These are phyloP conservation scores for Tetramorium alpestre DNA, from an alignment of 1,140 invertebrate genomes.

Conservation along the genomic window DNA sequence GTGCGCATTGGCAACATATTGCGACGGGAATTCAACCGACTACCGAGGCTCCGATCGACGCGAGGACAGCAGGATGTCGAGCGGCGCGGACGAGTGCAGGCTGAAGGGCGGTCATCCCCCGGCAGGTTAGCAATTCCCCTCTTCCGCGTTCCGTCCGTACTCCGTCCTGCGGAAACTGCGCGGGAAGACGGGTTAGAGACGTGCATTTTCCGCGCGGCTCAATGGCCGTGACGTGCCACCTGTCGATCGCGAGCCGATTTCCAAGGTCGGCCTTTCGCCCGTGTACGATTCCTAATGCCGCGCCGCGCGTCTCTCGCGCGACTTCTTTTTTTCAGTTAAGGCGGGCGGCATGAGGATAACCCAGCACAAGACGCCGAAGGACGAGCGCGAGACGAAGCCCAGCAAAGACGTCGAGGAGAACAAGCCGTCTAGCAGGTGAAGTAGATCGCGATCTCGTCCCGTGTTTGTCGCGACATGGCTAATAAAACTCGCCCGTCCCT, in stretches of 20 bases:
- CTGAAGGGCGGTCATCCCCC: conserved; percentile 93
- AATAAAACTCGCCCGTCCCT: neutral
- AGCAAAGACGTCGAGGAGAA: conserved; percentile 81
- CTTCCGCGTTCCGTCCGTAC: neutral
- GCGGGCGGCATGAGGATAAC: conserved; percentile 96
- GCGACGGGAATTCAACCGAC: neutral
- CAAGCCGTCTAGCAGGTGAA: conserved; percentile 80
- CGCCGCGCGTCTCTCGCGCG: neutral
- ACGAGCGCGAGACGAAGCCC: conserved; percentile 87
- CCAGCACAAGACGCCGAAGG: conserved; percentile 91
- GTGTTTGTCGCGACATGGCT: neutral
- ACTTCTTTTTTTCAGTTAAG: conserved; percentile 89
- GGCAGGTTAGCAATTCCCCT: conserved; percentile 87
- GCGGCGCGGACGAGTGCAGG: conserved; percentile 86
- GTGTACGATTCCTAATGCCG: conserved; percentile 19
- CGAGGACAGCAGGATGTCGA: conserved; percentile 85
- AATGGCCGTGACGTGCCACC: conserved; percentile 16
- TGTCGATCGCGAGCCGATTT: conserved; percentile 51
- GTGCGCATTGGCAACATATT: conserved; percentile 20
- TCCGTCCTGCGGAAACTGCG: neutral
- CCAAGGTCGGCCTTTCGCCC: conserved; percentile 62
- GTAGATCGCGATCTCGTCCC: neutral
- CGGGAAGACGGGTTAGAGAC: conserved; percentile 33
- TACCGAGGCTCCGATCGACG: neutral
- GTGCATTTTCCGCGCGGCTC: conserved; percentile 24